These are phyloP conservation scores for Polymixis lichenea DNA, from an alignment of 2,888 invertebrate genomes.

Conservation along the genomic window DNA sequence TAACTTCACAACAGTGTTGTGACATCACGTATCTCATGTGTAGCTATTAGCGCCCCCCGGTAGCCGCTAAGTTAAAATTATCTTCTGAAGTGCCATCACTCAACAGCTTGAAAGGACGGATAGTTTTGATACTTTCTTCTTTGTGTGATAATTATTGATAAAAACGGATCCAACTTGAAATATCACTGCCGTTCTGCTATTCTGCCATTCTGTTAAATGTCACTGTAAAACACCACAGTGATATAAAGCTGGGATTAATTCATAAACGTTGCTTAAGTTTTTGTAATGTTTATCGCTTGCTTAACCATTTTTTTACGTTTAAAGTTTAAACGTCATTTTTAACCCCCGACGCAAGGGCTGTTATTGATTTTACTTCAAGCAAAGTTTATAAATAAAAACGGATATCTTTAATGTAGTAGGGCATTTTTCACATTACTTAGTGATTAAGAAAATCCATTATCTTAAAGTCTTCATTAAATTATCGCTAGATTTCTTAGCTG, in stretches of 20 bases:
- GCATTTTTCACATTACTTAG: background rate
- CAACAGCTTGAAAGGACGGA: background rate
- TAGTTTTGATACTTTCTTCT: conserved; percentile 18
- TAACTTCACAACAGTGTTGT: conserved; percentile 5
- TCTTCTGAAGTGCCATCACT: conserved; percentile 69
- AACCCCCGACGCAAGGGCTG: no score
- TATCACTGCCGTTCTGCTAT: no score
- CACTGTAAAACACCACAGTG: background rate
- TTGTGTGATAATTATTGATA: background rate
- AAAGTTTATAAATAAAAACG: background rate
- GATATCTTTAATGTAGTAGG: background rate
- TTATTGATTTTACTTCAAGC: background rate
- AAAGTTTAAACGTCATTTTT: background rate
- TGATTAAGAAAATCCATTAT: background rate
- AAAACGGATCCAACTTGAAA: background rate
- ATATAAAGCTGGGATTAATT: background rate
- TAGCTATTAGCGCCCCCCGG: conserved; percentile 9
- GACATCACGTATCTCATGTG: conserved; percentile 3
- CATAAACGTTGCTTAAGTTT: no score
- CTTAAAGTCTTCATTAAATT: background rate
- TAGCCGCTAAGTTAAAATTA: conserved; percentile 72
- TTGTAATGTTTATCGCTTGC: background rate
- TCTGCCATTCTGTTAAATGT: background rate
- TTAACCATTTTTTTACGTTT: background rate
- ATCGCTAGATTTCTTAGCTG: background rate